Evolutionary conservation across 2,113 vertebrate species (phyloP).

Genomic region (Poeciliopsis prolifica): DNA sequence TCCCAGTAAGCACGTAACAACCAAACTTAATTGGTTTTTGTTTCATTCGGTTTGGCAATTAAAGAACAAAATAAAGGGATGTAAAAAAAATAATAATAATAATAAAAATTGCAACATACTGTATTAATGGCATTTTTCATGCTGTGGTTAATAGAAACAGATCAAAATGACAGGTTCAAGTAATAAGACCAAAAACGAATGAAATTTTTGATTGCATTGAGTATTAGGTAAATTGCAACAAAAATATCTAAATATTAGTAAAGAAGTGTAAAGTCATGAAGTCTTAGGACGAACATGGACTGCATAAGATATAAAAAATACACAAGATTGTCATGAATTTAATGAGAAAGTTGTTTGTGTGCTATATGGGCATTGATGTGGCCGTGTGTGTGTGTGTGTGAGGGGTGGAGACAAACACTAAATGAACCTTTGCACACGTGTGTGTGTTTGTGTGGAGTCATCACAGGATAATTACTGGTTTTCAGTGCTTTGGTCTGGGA

Average conservation of each 20-base stretch:
- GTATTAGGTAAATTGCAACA: neutral
- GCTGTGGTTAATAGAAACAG: neutral
- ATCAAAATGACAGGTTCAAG: neutral
- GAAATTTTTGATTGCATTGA: neutral
- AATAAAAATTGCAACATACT: neutral
- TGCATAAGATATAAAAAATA: neutral
- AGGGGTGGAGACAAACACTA: neutral
- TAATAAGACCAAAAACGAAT: conserved; percentile 1
- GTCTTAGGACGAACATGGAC: neutral
- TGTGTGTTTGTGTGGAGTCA: conserved; percentile 28
- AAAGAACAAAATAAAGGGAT: neutral
- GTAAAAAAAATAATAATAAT: neutral
- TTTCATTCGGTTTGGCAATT: neutral
- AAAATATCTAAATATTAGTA: neutral
- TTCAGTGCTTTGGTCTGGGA: conserved; percentile 34
- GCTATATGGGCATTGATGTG: neutral
- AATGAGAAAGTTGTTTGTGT: neutral
- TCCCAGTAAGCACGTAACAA: neutral
- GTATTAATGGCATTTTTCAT: neutral
- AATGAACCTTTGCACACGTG: neutral
- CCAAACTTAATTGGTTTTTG: neutral
- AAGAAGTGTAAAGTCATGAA: neutral
- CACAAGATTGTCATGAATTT: neutral
- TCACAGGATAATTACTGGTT: conserved; percentile 45
- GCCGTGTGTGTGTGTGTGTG: conserved; percentile 13